phyloP scores from a whole-genome alignment of 2,113 vertebrate species.

The Phalacrocorax carbo region DNA sequence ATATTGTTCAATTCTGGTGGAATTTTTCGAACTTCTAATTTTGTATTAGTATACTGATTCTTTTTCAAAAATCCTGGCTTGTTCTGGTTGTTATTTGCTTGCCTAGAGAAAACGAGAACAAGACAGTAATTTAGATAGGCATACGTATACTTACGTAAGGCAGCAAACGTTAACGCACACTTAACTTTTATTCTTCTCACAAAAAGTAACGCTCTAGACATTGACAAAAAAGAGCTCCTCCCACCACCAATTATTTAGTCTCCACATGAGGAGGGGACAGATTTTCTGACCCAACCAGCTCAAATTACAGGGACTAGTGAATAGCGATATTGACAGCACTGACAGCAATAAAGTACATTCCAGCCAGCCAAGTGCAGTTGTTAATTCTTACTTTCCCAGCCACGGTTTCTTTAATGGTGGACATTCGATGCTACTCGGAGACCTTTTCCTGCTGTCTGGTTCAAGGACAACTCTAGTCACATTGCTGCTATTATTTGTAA shows the following conservation, averaged over 20 bases:
- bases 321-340: accelerated
- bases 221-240: not conserved
- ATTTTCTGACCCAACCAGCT: not conserved
- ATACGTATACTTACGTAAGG: not conserved
- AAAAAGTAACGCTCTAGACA: not conserved
- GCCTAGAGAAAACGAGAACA: conserved; percentile 70
- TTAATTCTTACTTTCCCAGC: conserved; percentile 89
- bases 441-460: conserved; percentile 88
- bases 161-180: not conserved
- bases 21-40: conserved; percentile 94
- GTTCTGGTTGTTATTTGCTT: conserved; percentile 88
- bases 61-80: conserved; percentile 89
- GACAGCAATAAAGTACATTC: not conserved
- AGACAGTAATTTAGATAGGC: not conserved
- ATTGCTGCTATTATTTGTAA: conserved; percentile 76
- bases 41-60: conserved; percentile 92
- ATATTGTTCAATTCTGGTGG: conserved; percentile 95
- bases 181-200: not conserved
- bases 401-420: conserved; percentile 88
- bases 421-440: conserved; percentile 78
- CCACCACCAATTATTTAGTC: not conserved
- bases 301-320: not conserved
- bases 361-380: not conserved
- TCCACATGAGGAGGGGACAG: not conserved
- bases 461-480: conserved; percentile 85